Evolutionary conservation across 2,888 invertebrate genomes (phyloP).

Genomic region (Andrena dorsata): DNA sequence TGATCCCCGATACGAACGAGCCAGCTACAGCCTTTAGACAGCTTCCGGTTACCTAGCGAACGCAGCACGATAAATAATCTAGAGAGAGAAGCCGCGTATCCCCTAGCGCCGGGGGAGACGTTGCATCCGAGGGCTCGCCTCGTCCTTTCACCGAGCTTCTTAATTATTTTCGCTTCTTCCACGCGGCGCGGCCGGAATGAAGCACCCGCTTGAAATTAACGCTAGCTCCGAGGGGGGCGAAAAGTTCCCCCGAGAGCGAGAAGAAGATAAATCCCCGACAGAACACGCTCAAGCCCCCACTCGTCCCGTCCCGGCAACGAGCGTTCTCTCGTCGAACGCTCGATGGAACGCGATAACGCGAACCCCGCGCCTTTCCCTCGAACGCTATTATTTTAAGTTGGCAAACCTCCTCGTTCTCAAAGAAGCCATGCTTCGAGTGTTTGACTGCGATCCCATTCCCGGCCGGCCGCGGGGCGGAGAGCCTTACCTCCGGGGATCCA

Average conservation of each 20-base stretch:
- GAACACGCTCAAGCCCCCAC: conserved; percentile 14
- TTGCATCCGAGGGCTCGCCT: conserved; percentile 12
- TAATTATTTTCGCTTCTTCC: conserved; percentile 53
- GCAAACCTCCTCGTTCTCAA: conserved; percentile 11
- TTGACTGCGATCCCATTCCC: conserved; percentile 30
- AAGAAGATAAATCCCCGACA: neutral
- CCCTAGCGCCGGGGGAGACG: conserved; percentile 2
- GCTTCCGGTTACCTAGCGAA: conserved; percentile 8
- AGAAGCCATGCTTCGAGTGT: conserved; percentile 17
- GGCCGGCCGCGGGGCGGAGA: neutral
- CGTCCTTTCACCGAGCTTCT: conserved; percentile 37
- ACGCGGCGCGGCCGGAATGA: conserved; percentile 40
- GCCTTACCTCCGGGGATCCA: neutral
- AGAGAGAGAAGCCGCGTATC: neutral
- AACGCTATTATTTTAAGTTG: conserved; percentile 26
- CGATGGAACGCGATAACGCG: conserved; percentile 5
- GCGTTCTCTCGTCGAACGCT: neutral
- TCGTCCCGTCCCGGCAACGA: conserved; percentile 27
- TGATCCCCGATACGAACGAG: conserved; percentile 17
- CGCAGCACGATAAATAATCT: neutral
- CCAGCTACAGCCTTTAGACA: conserved; percentile 38
- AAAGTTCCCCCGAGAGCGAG: conserved; percentile 4
- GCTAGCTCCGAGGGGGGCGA: neutral
- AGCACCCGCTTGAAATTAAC: conserved; percentile 45
- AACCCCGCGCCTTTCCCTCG: conserved; percentile 4